Conservation (phyloP, 2,797 vertebrate species). For the Aselliscus stoliczkanus region DNA sequence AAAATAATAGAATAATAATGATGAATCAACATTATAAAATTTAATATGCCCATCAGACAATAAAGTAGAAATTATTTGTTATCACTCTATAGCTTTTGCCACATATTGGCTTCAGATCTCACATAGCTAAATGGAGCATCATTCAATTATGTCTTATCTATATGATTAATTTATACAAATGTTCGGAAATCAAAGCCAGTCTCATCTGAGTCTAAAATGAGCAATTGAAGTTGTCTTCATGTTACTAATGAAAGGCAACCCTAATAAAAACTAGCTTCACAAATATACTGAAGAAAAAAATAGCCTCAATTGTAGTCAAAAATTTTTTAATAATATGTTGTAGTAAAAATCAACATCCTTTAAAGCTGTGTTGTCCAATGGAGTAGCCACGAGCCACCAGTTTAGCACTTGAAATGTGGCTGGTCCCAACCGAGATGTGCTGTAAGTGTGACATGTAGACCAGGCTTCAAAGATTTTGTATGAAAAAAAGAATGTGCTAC, state of each 20-base stretch:
- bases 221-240: conserved; percentile 55
- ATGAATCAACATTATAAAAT: conserved; percentile 29
- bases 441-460: not conserved
- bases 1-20: conserved; percentile 54
- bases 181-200: conserved; percentile 61
- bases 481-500: not conserved
- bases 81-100: not conserved
- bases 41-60: conserved; percentile 52
- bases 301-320: not conserved
- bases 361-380: not conserved
- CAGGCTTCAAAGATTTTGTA: not conserved
- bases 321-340: not conserved
- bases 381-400: not conserved
- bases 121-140: conserved; percentile 45
- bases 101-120: conserved; percentile 50
- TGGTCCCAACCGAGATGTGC: not conserved
- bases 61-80: conserved; percentile 39
- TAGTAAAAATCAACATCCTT: not conserved
- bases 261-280: conserved; percentile 44
- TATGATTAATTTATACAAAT: conserved; percentile 63
- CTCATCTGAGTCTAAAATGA: conserved; percentile 57
- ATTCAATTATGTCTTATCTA: conserved; percentile 54
- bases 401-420: not conserved
- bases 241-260: conserved; percentile 50
- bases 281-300: conserved; percentile 29